A percentile compares a stretch with the other conserved stretches of the same genome.
These are phyloP conservation scores for Epinephelus coioides DNA, from an alignment of 2,797 vertebrate species.

Conservation along the genomic window DNA sequence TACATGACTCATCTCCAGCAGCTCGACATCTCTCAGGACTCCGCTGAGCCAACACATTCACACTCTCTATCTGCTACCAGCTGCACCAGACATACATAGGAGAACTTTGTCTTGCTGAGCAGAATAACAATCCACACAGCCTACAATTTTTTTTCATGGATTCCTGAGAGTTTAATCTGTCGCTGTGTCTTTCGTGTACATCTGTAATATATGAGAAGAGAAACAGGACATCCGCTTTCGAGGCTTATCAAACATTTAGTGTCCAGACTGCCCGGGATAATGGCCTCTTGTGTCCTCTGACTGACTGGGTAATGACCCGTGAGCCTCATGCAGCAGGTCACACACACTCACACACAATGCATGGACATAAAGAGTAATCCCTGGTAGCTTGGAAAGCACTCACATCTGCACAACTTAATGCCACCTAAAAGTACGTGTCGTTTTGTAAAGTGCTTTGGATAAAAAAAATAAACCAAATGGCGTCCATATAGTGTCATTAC, in stretches of 20 bases:
- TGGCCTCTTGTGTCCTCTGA: slow-evolving; percentile 65
- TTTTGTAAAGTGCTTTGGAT: slow-evolving; percentile 23
- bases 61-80: slow-evolving; percentile 18
- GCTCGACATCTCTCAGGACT: slow-evolving; percentile 33
- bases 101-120: background rate
- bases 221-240: slow-evolving; percentile 66
- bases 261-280: slow-evolving; percentile 60
- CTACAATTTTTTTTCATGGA: background rate
- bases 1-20: slow-evolving; percentile 54
- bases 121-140: background rate
- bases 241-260: slow-evolving; percentile 77
- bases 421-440: slow-evolving; percentile 8
- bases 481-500: no score
- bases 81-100: background rate
- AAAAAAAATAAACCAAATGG: slow-evolving; percentile 15
- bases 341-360: slow-evolving; percentile 15
- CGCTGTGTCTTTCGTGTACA: slow-evolving; percentile 3
- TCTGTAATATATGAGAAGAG: slow-evolving; percentile 38
- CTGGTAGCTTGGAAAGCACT: slow-evolving; percentile 11
- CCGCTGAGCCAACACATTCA: slow-evolving; percentile 34
- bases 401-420: slow-evolving; percentile 17
- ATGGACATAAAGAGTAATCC: slow-evolving; percentile 37
- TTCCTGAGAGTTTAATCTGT: background rate
- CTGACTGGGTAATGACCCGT: slow-evolving; percentile 71
- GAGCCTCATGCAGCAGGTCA: slow-evolving; percentile 38